A percentile compares a stretch with the other conserved stretches of the same genome.
Evolutionary conservation across 2,113 vertebrate species (phyloP).

Genomic region (Protobothrops flavoviridis): DNA sequence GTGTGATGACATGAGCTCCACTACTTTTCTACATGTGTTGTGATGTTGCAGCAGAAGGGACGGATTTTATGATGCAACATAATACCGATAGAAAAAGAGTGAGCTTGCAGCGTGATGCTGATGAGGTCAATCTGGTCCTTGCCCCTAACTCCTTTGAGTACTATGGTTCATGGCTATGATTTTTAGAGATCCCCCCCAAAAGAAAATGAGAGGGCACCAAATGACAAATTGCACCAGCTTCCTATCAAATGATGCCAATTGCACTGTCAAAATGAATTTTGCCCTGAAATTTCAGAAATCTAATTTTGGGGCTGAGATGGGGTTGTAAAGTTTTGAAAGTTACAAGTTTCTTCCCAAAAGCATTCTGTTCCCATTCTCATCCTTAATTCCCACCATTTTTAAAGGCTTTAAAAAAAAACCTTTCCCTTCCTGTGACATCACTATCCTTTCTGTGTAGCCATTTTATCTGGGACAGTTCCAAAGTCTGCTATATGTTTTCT

Average conservation of each 20-base stretch:
- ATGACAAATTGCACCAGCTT: background rate
- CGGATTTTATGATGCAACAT: background rate
- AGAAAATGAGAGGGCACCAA: background rate
- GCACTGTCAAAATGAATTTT: background rate
- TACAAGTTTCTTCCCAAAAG: background rate
- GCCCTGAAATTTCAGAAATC: background rate
- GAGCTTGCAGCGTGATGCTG: background rate
- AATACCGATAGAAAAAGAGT: background rate
- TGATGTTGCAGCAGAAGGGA: background rate
- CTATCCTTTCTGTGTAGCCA: background rate
- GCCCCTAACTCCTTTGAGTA: background rate
- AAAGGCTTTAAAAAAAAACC: background rate
- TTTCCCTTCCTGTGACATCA: background rate
- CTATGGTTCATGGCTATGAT: background rate
- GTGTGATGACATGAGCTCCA: background rate
- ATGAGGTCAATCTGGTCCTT: background rate
- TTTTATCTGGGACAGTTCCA: background rate
- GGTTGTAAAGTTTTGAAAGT: background rate
- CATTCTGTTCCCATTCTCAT: background rate
- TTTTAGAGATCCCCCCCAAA: background rate
- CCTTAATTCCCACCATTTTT: background rate
- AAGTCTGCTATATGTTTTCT: background rate
- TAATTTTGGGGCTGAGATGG: background rate
- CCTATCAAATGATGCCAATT: background rate
- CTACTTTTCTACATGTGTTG: background rate